Evolutionary conservation across 2,113 vertebrate genomes (phyloP), one percentile per base, ranked within the genome.

Genomic region (Tachycineta bicolor): DNA sequence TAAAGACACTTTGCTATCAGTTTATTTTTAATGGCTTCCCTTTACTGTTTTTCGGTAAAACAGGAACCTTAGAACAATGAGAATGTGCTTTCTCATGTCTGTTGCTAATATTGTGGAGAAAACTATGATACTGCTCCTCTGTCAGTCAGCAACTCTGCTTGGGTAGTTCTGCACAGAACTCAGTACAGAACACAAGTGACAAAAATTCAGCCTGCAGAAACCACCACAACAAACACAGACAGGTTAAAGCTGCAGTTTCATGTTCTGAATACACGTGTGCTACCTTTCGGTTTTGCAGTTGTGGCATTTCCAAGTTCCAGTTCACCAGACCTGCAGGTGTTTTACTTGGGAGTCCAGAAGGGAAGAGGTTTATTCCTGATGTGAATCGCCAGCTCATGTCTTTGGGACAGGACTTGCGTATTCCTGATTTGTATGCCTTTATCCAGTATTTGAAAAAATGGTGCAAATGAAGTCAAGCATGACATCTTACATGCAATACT

Each of bases 191-290:
- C 31, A 31, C 3, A 3, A 16, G 17, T 68, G 69, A 63, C 86
- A 65, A 71, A 87, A 82, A 31, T 8, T 37, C 58, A 69, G 37
- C 46, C 62, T 56, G 37, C 65, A 83, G 70, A 89, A 87, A 24
- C 37, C n/a, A 50, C 62, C 41, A 29, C 46, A 28, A n/a, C 20
- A 86, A 83, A 47, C 0, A 3, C 14, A 14, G 0, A 0, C 8
- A 73, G 47, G 73, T 59, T 34, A 28, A 76, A 68, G 63, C 28
- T 58, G 55, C 43, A 47, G 52, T 64, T 89, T 68, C 2, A 2
- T 17, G 14, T 83, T 69, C 81, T 43, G 63, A 44, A 58, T 21
- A 26, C n/a, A 28, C 0, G 1, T 10, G 19, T 6, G 28, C 9
- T 52, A 31, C 56, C 87, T 91, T 80, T 81, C 0, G 0, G 41